phyloP scores from a whole-genome alignment of 2,888 invertebrate genomes.

The Seira ritae region DNA sequence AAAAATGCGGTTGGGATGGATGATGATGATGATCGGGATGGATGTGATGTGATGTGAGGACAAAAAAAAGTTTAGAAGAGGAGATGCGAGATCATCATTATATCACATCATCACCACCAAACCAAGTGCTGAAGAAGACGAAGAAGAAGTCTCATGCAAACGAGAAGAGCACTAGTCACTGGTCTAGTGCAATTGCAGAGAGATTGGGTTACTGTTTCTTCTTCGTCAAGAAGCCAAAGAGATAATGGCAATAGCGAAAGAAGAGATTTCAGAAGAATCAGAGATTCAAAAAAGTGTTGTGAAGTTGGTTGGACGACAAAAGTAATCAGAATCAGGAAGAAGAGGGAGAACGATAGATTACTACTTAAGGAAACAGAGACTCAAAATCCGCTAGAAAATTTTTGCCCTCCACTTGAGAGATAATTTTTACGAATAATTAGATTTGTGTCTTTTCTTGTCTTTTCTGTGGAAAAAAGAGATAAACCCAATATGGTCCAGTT shows the following conservation, averaged over 20 bases:
- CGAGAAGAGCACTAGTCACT: not conserved
- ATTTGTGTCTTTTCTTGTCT: too few species aligned
- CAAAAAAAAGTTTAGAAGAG: not conserved
- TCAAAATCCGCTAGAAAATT: too few species aligned
- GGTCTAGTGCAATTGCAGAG: not conserved
- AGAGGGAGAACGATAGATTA: not conserved
- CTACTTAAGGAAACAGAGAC: not conserved
- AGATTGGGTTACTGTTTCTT: not conserved
- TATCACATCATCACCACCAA: not conserved
- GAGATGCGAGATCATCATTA: not conserved
- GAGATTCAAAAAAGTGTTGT: too few species aligned
- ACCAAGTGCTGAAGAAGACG: too few species aligned
- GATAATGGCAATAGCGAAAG: not conserved
- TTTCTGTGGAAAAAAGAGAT: too few species aligned
- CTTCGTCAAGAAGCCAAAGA: not conserved
- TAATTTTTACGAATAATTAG: too few species aligned
- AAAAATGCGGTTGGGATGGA: not conserved
- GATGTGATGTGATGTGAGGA: too few species aligned
- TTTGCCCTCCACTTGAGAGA: too few species aligned
- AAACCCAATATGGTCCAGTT: too few species aligned
- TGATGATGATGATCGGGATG: not conserved
- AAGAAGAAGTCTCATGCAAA: too few species aligned
- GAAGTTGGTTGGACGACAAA: not conserved
- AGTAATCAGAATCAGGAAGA: constrained; percentile 2
- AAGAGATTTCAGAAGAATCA: too few species aligned